phyloP scores from a whole-genome alignment of 2,797 vertebrate genomes.

The Gadopsis marmoratus region DNA sequence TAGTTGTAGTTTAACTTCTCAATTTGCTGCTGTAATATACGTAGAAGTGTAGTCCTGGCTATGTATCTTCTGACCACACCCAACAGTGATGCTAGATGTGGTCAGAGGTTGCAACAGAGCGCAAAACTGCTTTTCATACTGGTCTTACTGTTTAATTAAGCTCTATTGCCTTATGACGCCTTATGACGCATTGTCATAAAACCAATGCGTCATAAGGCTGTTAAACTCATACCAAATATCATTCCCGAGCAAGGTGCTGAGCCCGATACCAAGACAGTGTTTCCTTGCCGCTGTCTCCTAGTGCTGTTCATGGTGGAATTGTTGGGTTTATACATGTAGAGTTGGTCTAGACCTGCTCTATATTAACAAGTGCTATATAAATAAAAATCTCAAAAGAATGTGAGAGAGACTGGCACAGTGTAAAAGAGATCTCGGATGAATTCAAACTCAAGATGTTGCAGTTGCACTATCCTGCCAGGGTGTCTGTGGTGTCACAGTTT shows the following conservation, averaged over 20 bases:
- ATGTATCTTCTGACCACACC: not conserved
- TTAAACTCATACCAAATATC: no score
- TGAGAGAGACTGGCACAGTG: not conserved
- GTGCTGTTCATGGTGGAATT: no score
- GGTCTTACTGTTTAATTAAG: not conserved
- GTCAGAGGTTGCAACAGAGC: not conserved
- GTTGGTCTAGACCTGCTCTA: no score
- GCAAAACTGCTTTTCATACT: not conserved
- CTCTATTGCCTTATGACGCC: no score
- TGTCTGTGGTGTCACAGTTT: constrained; percentile 18
- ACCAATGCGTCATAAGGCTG: no score
- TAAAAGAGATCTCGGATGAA: not conserved
- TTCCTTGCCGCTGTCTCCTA: no score
- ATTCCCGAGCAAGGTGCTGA: no score
- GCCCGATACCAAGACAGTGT: no score
- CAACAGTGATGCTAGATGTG: not conserved
- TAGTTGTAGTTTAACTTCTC: not conserved
- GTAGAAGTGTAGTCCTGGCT: not conserved
- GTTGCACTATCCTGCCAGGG: constrained; percentile 7
- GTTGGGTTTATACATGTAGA: no score
- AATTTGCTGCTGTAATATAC: not conserved
- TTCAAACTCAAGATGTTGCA: constrained; percentile 10
- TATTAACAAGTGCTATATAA: no score
- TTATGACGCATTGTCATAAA: no score
- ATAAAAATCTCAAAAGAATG: not conserved